These are phyloP conservation scores for Solea solea DNA, from an alignment of 2,113 vertebrate species.

Conservation along the genomic window DNA sequence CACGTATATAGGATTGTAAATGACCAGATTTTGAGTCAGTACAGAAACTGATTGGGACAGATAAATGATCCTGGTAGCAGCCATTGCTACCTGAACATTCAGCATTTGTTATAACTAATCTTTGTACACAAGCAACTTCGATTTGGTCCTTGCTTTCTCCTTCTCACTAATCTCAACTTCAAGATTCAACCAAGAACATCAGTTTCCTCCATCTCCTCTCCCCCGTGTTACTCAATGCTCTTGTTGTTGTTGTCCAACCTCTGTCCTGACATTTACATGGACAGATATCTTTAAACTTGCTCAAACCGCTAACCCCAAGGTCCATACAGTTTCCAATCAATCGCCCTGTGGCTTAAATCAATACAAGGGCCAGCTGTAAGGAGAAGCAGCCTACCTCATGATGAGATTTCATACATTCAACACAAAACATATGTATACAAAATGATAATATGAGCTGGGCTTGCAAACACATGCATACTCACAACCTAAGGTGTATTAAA, in stretches of 20 bases:
- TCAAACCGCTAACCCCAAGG: conserved; percentile 18
- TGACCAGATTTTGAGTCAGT: conserved; percentile 36
- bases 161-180: conserved; percentile 12
- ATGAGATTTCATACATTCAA: conserved; percentile 57
- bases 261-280: background rate
- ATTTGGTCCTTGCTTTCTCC: conserved; percentile 4
- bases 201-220: background rate
- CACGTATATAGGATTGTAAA: background rate
- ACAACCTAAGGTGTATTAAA: conserved; percentile 24
- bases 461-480: background rate
- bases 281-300: conserved; percentile 11
- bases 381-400: conserved; percentile 46
- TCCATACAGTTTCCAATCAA: conserved; percentile 33
- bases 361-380: conserved; percentile 28
- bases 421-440: conserved; percentile 14
- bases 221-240: background rate
- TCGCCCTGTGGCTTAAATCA: conserved; percentile 43
- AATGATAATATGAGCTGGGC: conserved; percentile 30
- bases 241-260: background rate
- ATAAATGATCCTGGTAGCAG: conserved; percentile 3
- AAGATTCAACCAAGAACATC: conserved; percentile 19
- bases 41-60: background rate
- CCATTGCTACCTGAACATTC: background rate
- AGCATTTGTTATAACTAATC: background rate
- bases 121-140: no score